Evolutionary conservation across 2,113 vertebrate species (phyloP).

Genomic region (Hoplias malabaricus): DNA sequence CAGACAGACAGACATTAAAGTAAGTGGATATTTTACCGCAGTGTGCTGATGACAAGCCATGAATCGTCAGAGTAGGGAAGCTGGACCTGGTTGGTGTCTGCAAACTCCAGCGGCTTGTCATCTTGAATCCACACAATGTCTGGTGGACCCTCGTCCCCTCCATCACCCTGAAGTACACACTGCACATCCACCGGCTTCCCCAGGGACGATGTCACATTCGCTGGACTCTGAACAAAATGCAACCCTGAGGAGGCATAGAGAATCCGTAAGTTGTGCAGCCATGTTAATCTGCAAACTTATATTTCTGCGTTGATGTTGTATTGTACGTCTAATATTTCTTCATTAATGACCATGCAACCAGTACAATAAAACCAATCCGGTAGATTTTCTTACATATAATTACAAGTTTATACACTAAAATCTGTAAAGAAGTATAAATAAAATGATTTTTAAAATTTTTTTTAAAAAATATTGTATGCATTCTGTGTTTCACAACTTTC

Average conservation of each 20-base stretch:
- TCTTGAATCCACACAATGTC: slow-evolving; percentile 83
- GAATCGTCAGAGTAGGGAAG: slow-evolving; percentile 72
- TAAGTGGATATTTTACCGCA: slow-evolving; percentile 56
- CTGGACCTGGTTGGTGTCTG: slow-evolving; percentile 80
- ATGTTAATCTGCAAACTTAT: too few relatives aligned
- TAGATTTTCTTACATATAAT: too few relatives aligned
- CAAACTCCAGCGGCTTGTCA: slow-evolving; percentile 60
- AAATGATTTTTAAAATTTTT: too few relatives aligned
- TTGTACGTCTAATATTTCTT: too few relatives aligned
- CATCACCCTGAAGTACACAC: slow-evolving; percentile 69
- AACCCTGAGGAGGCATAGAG: slow-evolving; percentile 54
- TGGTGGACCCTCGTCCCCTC: slow-evolving; percentile 63
- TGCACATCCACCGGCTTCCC: slow-evolving; percentile 75
- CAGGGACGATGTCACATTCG: slow-evolving; percentile 75
- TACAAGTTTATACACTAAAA: too few relatives aligned
- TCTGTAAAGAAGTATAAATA: too few relatives aligned
- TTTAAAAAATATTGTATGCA: too few relatives aligned
- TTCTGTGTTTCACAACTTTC: too few relatives aligned
- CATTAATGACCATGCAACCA: too few relatives aligned
- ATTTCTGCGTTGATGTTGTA: too few relatives aligned
- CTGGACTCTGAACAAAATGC: slow-evolving; percentile 71
- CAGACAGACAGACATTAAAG: neutral
- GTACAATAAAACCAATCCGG: too few relatives aligned
- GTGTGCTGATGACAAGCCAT: slow-evolving; percentile 68
- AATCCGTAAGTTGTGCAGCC: neutral